These are phyloP conservation scores for Vidua chalybeata DNA, from an alignment of 2,113 vertebrate species.

Conservation along the genomic window DNA sequence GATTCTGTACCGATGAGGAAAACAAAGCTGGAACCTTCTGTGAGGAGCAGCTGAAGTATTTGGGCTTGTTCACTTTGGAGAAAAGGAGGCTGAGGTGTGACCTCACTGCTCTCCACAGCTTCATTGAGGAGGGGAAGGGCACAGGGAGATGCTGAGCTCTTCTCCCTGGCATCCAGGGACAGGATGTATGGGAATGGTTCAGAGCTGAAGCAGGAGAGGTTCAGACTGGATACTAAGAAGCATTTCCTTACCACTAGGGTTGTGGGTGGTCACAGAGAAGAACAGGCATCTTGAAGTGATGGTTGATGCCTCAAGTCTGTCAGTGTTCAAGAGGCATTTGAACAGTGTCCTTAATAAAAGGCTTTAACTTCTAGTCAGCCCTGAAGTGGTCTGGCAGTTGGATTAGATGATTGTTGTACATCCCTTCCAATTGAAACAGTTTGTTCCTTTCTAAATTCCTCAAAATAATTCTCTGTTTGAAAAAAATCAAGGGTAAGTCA, in stretches of 20 bases:
- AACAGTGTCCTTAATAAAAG: background rate
- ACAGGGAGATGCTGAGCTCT: background rate
- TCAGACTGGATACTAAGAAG: background rate
- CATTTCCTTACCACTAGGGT: background rate
- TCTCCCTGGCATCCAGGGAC: background rate
- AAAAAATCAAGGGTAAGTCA: background rate
- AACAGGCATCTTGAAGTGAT: background rate
- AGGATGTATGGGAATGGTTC: rapidly evolving
- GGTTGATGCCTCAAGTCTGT: too few relatives aligned
- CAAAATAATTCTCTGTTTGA: background rate
- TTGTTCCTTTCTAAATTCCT: background rate
- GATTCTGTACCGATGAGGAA: background rate
- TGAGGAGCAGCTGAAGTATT: background rate
- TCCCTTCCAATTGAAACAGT: background rate
- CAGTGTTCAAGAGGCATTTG: background rate
- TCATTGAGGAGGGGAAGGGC: background rate
- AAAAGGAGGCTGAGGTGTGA: too few relatives aligned
- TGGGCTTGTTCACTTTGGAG: too few relatives aligned
- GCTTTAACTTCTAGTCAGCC: background rate
- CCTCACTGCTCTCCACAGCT: background rate
- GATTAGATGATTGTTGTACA: rapidly evolving
- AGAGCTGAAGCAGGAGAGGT: background rate
- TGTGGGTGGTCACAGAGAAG: background rate
- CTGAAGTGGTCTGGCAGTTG: background rate
- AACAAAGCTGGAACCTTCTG: background rate